Base-by-base conservation (phyloP, 1,140 invertebrate species). In the Lineus longissimus region DNA sequence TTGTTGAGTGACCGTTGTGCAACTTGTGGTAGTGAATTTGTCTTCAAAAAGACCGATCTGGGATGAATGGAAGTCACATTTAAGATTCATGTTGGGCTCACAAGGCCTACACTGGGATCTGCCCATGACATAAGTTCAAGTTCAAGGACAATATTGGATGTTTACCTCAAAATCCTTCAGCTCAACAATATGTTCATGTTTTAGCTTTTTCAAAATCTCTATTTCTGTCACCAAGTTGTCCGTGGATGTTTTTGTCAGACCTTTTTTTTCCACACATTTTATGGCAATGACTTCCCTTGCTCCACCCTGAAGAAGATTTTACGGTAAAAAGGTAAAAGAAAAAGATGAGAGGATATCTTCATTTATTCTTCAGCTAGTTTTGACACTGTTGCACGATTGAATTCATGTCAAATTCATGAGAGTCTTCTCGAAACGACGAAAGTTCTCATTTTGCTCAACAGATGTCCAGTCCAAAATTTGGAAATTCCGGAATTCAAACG, bases 161-260 rank as follows among this genome's bases (percentile, higher is more conserved):
- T 29, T 65, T 66, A 82, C 80, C 65, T 87, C 86, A 73, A 94
- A 94, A 71, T 95, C 90, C 74, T 87, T 87, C 83, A 94, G 88
- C 47, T 90, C 86, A 0, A 95, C 92, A 68, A 95, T 93, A 73
- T 92, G 85, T 41, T 90, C 86, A 81, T 95, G 91, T 41, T 90
- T 88, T 0, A 95, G 81, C 7, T 87, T 86, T 79, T 94, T 93
- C 40, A 95, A 78, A 19, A 95, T 84, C 61, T 88, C 85, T 43
- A 95, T 95, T 84, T 96, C 94, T 0, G 87, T 91, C 15, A 95
- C 85, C 17, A 95, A 82, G 81, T 93, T 93, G 70, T 94, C 89
- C 22, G 88, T 86, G 2, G 90, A 88, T 2, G 86, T 82, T 63
- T 88, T 87, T 30, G 89, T 91, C n/a, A 94, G 79, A 19, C 85